Evolutionary conservation across 2,797 vertebrate genomes (phyloP).

Genomic region (Anguilla anguilla): DNA sequence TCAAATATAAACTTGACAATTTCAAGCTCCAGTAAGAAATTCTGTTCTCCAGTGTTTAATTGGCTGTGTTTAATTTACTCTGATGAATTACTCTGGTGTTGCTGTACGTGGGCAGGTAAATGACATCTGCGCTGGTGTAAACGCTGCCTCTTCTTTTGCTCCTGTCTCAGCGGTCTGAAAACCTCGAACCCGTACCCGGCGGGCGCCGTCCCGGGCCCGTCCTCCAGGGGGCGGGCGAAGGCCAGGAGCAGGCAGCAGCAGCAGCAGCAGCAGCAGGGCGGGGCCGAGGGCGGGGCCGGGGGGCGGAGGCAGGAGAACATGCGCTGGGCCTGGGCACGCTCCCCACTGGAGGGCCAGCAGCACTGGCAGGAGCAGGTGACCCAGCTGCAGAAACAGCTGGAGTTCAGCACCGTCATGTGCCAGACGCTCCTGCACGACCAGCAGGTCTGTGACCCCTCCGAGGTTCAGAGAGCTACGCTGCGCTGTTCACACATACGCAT

Average conservation of each 20-base stretch:
- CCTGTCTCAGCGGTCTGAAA: conserved; percentile 74
- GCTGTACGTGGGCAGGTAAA: neutral
- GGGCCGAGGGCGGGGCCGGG: conserved; percentile 58
- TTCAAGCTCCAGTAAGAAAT: neutral
- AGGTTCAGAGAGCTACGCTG: too few species aligned
- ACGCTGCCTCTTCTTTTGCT: neutral
- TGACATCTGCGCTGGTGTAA: neutral
- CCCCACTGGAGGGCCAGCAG: conserved; percentile 81
- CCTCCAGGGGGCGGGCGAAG: conserved; percentile 58
- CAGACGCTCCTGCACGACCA: conserved; percentile 97
- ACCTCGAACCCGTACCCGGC: conserved; percentile 72
- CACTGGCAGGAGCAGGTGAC: conserved; percentile 93
- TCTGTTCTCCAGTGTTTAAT: neutral
- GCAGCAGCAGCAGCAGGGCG: conserved; percentile 45
- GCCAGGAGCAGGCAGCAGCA: conserved; percentile 43
- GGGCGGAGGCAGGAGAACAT: conserved; percentile 88
- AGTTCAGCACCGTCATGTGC: conserved; percentile 92
- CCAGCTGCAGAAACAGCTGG: conserved; percentile 91
- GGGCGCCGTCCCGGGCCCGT: conserved; percentile 69
- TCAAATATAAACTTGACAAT: neutral
- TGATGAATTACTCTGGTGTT: neutral
- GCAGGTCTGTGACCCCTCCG: conserved; percentile 76
- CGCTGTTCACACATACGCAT: neutral
- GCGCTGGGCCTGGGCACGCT: conserved; percentile 90
- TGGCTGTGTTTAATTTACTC: neutral